Base-by-base conservation (phyloP, 2,888 invertebrate species). In the Temnothorax rugatulus region DNA sequence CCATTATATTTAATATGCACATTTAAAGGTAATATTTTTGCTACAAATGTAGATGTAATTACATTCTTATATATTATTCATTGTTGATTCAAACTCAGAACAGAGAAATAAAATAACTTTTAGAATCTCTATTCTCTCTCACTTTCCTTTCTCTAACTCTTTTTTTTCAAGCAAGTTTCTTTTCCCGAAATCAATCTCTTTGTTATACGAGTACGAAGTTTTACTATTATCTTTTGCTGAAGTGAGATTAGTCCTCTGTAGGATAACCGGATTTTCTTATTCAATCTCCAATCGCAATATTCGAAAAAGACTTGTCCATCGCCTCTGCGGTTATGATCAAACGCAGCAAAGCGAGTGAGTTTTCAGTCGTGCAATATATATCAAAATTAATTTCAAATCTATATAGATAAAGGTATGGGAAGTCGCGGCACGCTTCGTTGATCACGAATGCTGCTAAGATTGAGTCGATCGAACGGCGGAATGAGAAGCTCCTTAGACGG, bases 371-470 rank as follows among this genome's bases (percentile, higher is more conserved):
- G 84, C 82, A 85, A 91, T 91, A 79, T 79, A 38, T 59, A 89
- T 86, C 79, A 88, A 93, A 93, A 94, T 94, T 94, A 94, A 94
- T 94, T 93, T 94, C 93, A 21, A 94, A 93, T 94, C 92, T 92
- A 91, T 75, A 63, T 69, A 74, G 79, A n/a, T 63, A 63, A 63
- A 47, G 68, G 47, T 75, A 64, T 66, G 21, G 83, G 84, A 90
- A 84, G 73, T 52, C 76, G 69, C 63, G n/a, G 59, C 89, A 92
- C 92, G 94, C 94, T 91, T 87, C 90, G 89, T 59, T 90, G 92
- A 87, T 82, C 92, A 91, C 92, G 91, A 94, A 88, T 94, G 92
- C 91, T 88, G 83, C 87, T 91, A 93, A 94, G 93, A 93, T 94
- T 93, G 92, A 92, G 88, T 90, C 89, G 91, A 89, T 91, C 88